Evolutionary conservation across 2,797 vertebrate genomes (phyloP), one percentile per base, ranked within the genome.

Genomic region (Capromys pilorides): DNA sequence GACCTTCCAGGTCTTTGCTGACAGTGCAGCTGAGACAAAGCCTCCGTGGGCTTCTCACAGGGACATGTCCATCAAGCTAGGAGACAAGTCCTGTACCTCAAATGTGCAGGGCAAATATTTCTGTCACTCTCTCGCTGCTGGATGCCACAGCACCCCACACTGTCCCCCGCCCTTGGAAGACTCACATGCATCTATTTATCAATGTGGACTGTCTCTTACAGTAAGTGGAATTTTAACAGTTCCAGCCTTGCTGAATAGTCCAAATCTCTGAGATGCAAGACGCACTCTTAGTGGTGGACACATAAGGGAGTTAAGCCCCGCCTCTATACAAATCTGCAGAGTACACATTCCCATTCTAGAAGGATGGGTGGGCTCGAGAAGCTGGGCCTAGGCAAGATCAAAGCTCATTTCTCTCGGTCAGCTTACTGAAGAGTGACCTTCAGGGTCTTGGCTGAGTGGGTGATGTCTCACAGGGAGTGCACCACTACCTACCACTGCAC

Each of bases 1-100:
- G 49, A 8, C 28, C 12, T 13, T 36, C 5, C 22, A 51, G 33
- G 69, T 59, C 6, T 12, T 39, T 22, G 62, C 33, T 54, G 14
- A 31, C 7, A 22, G 36, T 28, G 24, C 5, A 41, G 67, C 45
- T 36, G 13, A 57, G 36, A 1, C 1, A 0, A 3, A 26, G 14
- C 26, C 21, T 64, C 62, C 22, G 21, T 0, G 16, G 31, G 1
- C 4, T 13, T 12, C 78, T 31, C 26, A 24, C 45, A 14, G 16
- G 62, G 26, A 33, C 0, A 14, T 0, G 22, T 24, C 5, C 3
- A 12, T 12, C 21, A 26, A 81, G 26, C 14, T 16, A 11, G 3
- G 16, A 39, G 33, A 31, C 16, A 36, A 79, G 13, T 18, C 26
- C 49, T 14, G 2, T 7, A 5, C 21, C 11, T n/a, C 61, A 31